A percentile compares a stretch with the other conserved stretches of the same genome.
phyloP scores from a whole-genome alignment of 2,113 vertebrate species.

The Crotophaga sulcirostris region DNA sequence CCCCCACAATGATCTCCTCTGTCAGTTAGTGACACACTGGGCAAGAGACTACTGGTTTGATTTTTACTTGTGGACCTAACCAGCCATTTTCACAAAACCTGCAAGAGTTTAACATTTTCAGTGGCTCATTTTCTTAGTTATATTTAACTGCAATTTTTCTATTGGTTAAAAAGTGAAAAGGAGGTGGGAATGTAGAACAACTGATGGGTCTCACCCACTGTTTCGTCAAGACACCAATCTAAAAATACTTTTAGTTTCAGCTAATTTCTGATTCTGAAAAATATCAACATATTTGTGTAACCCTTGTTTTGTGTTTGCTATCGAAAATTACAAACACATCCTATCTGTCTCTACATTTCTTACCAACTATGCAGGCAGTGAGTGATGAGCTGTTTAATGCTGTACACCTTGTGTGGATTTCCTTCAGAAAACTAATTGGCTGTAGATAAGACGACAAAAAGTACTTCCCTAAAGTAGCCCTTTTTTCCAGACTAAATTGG shows the following conservation, averaged over 20 bases:
- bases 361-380: not conserved
- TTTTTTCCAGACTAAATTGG: not conserved
- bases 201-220: not conserved
- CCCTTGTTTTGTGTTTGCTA: not conserved
- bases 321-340: not conserved
- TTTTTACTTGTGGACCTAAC: not conserved
- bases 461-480: not conserved
- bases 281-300: not conserved
- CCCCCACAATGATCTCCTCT: not conserved
- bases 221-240: not conserved
- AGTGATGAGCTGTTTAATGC: not conserved
- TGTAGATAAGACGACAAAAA: not conserved
- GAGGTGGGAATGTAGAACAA: not conserved
- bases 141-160: not conserved
- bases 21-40: fast-evolving
- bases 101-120: not conserved
- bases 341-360: not conserved
- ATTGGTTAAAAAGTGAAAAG: not conserved
- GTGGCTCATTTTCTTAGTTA: not conserved
- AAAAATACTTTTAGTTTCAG: not conserved
- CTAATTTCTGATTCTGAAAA: not conserved
- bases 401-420: not conserved
- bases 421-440: not conserved
- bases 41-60: not conserved
- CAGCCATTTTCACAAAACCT: not conserved